Conservation (phyloP, 1,140 invertebrate species). For the Amyelois transitella region DNA sequence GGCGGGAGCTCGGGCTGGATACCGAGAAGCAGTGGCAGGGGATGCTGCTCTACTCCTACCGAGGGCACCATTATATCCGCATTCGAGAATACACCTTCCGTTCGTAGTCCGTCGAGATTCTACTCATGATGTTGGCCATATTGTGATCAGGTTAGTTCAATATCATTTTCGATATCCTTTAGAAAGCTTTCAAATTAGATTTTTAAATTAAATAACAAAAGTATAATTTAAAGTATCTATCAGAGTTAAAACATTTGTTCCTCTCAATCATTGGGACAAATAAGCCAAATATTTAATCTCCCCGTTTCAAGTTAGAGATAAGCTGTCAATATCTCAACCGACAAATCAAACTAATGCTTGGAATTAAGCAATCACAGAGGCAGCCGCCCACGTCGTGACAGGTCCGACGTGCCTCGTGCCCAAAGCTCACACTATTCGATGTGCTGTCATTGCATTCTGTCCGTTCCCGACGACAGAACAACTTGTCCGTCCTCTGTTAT, state of each 20-base stretch:
- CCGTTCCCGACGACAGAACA: constrained; percentile 13
- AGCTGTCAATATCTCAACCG: not conserved
- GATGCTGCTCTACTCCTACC: constrained; percentile 89
- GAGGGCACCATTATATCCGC: constrained; percentile 88
- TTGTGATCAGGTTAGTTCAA: constrained; percentile 89
- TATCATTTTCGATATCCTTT: no score
- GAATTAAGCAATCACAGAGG: not conserved
- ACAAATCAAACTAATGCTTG: not conserved
- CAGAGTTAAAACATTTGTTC: no score
- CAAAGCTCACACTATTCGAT: not conserved
- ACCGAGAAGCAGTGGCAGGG: constrained; percentile 88
- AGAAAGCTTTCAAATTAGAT: no score
- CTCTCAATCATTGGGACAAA: no score
- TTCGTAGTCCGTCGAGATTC: constrained; percentile 85
- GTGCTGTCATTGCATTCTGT: not conserved
- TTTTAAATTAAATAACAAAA: no score
- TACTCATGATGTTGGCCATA: constrained; percentile 80
- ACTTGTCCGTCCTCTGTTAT: constrained; percentile 17
- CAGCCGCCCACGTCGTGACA: not conserved
- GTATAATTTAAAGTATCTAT: no score
- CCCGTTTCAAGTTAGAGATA: constrained; percentile 2
- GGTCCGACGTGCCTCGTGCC: not conserved
- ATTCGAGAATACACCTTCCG: constrained; percentile 90
- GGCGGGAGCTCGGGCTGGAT: constrained; percentile 83
- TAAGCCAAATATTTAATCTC: not conserved